phyloP scores from a whole-genome alignment of 2,113 vertebrate species.

The Malurus alboscapulatus region DNA sequence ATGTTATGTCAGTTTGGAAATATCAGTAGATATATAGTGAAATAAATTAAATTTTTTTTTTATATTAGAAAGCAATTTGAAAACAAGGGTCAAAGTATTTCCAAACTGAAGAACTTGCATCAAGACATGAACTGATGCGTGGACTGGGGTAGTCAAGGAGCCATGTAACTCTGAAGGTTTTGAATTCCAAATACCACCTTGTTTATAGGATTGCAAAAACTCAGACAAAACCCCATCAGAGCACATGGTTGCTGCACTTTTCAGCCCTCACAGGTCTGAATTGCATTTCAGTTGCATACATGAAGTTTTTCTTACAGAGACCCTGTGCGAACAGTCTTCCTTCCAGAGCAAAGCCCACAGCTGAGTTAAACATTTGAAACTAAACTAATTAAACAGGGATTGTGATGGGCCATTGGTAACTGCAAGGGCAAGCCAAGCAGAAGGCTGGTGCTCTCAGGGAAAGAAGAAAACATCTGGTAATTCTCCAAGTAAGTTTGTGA shows the following conservation, averaged over 20 bases:
- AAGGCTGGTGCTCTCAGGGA: neutral
- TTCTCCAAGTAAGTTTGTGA: neutral
- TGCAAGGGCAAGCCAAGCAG: neutral
- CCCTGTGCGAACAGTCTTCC: neutral
- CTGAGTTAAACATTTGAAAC: neutral
- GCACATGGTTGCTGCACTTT: neutral
- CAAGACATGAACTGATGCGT: neutral
- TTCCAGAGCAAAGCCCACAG: neutral
- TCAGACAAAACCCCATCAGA: neutral
- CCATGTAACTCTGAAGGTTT: neutral
- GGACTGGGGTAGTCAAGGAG: neutral
- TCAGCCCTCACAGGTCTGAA: neutral
- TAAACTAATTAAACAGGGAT: neutral
- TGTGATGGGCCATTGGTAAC: neutral
- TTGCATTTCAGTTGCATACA: neutral
- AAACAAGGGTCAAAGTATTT: neutral
- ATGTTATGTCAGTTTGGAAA: neutral
- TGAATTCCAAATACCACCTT: neutral
- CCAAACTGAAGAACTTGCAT: neutral
- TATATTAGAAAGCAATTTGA: neutral
- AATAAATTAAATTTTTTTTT: neutral
- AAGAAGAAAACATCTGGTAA: neutral
- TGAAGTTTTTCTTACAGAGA: neutral
- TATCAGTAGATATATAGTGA: neutral
- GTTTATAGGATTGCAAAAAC: neutral